Conservation (phyloP, 2,888 invertebrate genomes). For the Leptopterna dolabrata region DNA sequence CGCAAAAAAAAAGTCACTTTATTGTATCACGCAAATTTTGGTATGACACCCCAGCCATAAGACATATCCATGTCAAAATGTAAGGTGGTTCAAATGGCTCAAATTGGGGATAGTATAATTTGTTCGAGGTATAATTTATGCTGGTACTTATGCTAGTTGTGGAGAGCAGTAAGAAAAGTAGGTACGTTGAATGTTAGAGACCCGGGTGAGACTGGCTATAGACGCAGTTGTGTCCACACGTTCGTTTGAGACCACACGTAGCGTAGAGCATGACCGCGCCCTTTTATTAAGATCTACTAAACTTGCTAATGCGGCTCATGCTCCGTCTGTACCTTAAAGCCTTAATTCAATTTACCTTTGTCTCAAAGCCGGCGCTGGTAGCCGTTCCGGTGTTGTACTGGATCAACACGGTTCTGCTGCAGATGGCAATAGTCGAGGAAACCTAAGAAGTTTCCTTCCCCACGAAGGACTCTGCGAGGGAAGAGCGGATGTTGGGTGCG, state of each 20-base stretch:
- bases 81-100: no score
- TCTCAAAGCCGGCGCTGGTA: not conserved
- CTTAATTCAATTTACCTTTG: conserved; percentile 43
- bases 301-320: conserved; percentile 44
- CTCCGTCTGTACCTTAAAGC: not conserved
- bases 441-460: not conserved
- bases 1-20: no score
- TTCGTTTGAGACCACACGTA: conserved; percentile 34
- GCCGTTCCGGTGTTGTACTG: not conserved
- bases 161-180: no score
- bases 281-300: conserved; percentile 49
- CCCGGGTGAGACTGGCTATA: no score
- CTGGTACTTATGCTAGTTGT: no score
- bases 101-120: no score
- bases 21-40: no score
- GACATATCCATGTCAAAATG: no score
- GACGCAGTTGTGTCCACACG: not conserved
- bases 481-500: not conserved
- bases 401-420: not conserved
- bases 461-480: not conserved
- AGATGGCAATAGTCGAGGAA: not conserved
- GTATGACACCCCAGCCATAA: no score
- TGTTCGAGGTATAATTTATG: no score
- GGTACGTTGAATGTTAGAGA: no score
- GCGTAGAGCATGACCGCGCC: conserved; percentile 21